Evolutionary conservation across 2,113 vertebrate species (phyloP).

Genomic region (Crotalus viridis): DNA sequence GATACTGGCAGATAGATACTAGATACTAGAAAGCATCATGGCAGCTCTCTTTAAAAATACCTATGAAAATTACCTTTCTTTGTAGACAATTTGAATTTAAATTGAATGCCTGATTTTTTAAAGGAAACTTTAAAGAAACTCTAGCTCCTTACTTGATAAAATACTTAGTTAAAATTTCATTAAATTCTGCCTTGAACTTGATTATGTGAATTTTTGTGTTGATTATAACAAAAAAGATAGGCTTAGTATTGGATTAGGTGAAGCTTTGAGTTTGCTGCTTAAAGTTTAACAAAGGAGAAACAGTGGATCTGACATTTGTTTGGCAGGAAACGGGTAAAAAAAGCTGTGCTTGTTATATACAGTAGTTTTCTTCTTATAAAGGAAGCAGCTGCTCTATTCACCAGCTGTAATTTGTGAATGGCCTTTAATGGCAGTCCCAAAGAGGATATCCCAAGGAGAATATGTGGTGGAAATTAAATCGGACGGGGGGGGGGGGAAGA

Average conservation of each 20-base stretch:
- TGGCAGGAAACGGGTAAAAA: background rate
- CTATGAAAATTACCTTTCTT: background rate
- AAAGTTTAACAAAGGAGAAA: conserved; percentile 19
- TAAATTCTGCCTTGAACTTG: background rate
- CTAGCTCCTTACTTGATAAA: conserved; percentile 6
- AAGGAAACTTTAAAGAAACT: background rate
- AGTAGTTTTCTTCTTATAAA: conserved; percentile 1
- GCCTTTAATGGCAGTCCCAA: conserved; percentile 15
- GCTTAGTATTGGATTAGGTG: background rate
- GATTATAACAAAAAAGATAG: conserved; percentile 14
- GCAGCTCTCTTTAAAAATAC: conserved; percentile 34
- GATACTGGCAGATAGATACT: background rate
- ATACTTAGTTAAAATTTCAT: background rate
- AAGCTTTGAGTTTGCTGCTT: conserved; percentile 9
- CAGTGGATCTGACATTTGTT: background rate
- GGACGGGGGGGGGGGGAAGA: background rate
- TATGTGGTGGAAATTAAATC: conserved; percentile 8
- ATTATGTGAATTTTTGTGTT: conserved; percentile 13
- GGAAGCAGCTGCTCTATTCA: conserved; percentile 14
- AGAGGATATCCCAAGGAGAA: conserved; percentile 9
- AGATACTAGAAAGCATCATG: conserved; percentile 6
- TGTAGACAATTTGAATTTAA: conserved; percentile 5
- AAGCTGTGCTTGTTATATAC: background rate
- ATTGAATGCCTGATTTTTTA: background rate
- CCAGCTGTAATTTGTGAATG: conserved; percentile 39